These are phyloP conservation scores for Mormyrus hasselquistii DNA, from an alignment of 2,797 vertebrate genomes.

Conservation along the genomic window DNA sequence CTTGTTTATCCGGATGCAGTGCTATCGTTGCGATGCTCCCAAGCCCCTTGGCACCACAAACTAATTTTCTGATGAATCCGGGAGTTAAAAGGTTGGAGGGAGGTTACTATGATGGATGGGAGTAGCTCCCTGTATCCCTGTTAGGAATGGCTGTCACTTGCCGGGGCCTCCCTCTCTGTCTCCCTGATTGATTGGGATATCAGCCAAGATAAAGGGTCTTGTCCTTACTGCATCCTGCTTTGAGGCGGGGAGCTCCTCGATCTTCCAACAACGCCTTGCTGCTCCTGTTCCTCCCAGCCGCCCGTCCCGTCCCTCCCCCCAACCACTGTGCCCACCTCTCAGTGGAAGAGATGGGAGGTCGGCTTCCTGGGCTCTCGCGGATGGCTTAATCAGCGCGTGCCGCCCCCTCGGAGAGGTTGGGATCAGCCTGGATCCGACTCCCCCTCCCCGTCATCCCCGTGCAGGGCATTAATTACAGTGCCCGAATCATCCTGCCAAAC, in stretches of 20 bases:
- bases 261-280: neutral
- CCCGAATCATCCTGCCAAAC: neutral
- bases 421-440: constrained; percentile 3
- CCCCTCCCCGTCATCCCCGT: neutral
- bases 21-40: neutral
- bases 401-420: neutral
- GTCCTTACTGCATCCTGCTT: constrained; percentile 44
- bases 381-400: neutral
- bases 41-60: neutral
- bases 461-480: neutral
- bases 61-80: neutral
- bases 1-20: neutral
- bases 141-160: constrained; percentile 27
- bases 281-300: neutral
- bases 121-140: constrained; percentile 27
- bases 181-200: constrained; percentile 61
- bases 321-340: constrained; percentile 2
- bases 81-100: constrained; percentile 18
- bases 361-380: neutral
- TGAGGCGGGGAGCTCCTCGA: constrained; percentile 31
- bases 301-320: neutral
- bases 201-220: constrained; percentile 61
- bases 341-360: neutral
- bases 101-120: constrained; percentile 40
- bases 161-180: constrained; percentile 57